These are phyloP conservation scores for Trichopria drosophilae DNA, from an alignment of 2,888 invertebrate species.

Conservation along the genomic window DNA sequence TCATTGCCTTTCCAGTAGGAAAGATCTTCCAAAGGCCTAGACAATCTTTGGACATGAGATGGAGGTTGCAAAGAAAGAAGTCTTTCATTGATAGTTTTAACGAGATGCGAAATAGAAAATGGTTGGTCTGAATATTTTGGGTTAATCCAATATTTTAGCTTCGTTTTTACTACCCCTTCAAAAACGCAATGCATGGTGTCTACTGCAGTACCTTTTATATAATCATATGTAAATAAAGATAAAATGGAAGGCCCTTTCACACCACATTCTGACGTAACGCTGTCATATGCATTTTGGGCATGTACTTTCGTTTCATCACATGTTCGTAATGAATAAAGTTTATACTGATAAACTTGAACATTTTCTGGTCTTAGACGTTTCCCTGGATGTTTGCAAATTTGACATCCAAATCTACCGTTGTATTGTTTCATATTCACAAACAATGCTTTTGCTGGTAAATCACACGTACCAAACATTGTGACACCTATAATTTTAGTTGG, in stretches of 20 bases:
- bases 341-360: conserved; percentile 22
- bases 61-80: too few relatives aligned
- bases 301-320: conserved; percentile 17
- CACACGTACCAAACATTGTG: conserved; percentile 14
- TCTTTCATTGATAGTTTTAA: too few relatives aligned
- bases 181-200: conserved; percentile 29
- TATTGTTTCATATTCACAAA: too few relatives aligned
- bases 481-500: conserved; percentile 1
- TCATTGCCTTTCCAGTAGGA: conserved; percentile 27
- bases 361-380: background rate
- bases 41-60: conserved; percentile 13
- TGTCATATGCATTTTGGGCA: conserved; percentile 17
- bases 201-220: conserved; percentile 14
- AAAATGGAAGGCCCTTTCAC: conserved; percentile 29
- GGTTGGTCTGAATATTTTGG: too few relatives aligned
- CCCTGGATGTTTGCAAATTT: too few relatives aligned
- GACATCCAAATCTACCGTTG: too few relatives aligned
- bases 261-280: conserved; percentile 7
- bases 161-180: conserved; percentile 15
- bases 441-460: conserved; percentile 16
- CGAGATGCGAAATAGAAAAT: too few relatives aligned
- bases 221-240: conserved; percentile 16
- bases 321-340: conserved; percentile 14
- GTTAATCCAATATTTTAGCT: conserved; percentile 20
- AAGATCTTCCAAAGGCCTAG: conserved; percentile 18